Evolutionary conservation across 2,113 vertebrate genomes (phyloP).

Genomic region (Rattus rattus): DNA sequence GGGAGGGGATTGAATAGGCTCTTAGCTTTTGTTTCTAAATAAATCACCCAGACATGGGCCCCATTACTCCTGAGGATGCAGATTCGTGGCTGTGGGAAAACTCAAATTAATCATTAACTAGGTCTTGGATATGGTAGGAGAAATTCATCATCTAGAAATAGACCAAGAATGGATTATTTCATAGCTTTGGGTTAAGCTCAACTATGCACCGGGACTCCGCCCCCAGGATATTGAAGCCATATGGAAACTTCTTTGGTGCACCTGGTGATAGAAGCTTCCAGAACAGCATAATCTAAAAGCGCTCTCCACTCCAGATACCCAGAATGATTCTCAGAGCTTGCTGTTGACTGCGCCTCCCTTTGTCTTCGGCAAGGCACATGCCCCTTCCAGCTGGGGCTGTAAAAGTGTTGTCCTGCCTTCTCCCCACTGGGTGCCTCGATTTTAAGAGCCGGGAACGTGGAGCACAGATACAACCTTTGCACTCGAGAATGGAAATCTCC

Average conservation of each 20-base stretch:
- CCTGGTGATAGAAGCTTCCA: constrained; percentile 43
- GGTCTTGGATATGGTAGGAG: constrained; percentile 57
- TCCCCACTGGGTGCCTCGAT: not conserved
- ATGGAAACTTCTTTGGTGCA: constrained; percentile 51
- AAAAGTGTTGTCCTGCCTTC: not conserved
- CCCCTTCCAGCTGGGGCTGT: not conserved
- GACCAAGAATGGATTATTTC: constrained; percentile 64
- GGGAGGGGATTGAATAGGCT: not conserved
- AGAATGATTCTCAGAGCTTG: not conserved
- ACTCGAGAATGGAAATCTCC: constrained; percentile 5
- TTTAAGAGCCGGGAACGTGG: not conserved
- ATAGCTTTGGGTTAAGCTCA: constrained; percentile 74
- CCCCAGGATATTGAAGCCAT: constrained; percentile 48
- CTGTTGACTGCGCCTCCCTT: not conserved
- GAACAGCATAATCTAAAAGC: not conserved
- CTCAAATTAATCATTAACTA: constrained; percentile 66
- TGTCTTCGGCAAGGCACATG: not conserved
- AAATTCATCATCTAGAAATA: constrained; percentile 74
- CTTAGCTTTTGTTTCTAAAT: constrained; percentile 61
- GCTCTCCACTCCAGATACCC: not conserved
- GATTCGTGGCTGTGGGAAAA: constrained; percentile 65
- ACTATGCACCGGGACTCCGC: constrained; percentile 47
- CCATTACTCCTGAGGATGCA: constrained; percentile 57
- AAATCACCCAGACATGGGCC: constrained; percentile 42
- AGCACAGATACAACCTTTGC: not conserved